Evolutionary conservation across 2,797 vertebrate genomes (phyloP), one percentile per base, ranked within the genome.

Genomic region (Phalloptychus januarius): DNA sequence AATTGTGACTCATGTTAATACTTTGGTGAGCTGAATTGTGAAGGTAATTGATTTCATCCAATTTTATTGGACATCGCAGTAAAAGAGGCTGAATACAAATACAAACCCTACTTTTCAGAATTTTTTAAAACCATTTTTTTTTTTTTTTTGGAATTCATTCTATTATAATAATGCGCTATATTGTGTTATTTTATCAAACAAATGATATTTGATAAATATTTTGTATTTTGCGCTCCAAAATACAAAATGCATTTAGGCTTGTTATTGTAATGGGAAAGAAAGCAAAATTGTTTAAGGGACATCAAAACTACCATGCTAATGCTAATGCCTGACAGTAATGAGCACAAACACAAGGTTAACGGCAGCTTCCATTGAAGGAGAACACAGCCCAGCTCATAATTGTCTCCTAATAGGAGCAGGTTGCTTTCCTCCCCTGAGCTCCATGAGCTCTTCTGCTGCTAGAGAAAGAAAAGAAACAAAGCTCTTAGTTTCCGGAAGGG

Each of bases 301-400:
- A 7, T 44, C 13, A 70, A 45, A 28, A 45, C 67, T 7, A 77
- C 83, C 20, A 74, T 38, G 77, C 80, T 83, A 84, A 77, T 87
- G 84, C 75, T 83, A 82, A 81, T 89, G 75, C 54, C 85, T 79
- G 73, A 78, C 79, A 82, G 83, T 93, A 91, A 95, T 87, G 85
- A 93, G 90, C 72, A 75, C 77, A 31, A 84, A 80, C 81, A 87
- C 56, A 61, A 87, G 85, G 88, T 87, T 94, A 92, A 92, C 84
- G 82, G 81, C 80, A 86, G 79, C 86, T 67, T 87, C 81, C 78
- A 71, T 52, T 82, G 83, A 85, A 83, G 76, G 76, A 86, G 85
- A 85, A 88, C 76, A 74, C 88, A 88, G 79, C 83, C 86, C 85
- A 80, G 84, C 90, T 87, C 91, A 91, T 92, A 89, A 91, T 88